Conservation (phyloP, 2,113 vertebrate species). For the Megaptera novaeangliae region DNA sequence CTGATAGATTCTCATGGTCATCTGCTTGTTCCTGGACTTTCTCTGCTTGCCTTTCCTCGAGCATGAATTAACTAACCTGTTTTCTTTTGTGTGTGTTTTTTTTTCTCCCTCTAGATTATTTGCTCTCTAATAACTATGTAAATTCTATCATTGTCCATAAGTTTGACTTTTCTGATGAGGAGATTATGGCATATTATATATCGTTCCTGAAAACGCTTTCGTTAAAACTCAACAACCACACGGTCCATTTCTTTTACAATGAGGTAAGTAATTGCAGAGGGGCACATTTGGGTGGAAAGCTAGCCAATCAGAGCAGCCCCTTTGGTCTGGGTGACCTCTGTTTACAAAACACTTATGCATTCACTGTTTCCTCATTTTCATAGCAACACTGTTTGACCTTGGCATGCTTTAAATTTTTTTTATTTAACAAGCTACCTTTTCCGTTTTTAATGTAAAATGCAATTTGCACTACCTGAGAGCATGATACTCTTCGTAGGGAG, state of each 20-base stretch:
- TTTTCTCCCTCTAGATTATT: conserved; percentile 86
- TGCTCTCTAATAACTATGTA: conserved; percentile 98
- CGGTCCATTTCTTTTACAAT: conserved; percentile 99
- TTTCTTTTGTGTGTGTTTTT: background rate
- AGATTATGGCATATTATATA: conserved; percentile 99
- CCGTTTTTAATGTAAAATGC: background rate
- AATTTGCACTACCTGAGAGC: background rate
- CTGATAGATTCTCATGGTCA: background rate
- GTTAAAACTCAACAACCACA: conserved; percentile 97
- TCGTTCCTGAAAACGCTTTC: conserved; percentile 99
- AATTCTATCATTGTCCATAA: conserved; percentile 99
- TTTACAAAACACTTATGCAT: background rate
- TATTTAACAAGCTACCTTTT: background rate
- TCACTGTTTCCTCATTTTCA: background rate
- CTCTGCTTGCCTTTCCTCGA: background rate
- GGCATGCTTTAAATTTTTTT: background rate
- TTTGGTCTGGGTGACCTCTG: background rate
- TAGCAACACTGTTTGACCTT: background rate
- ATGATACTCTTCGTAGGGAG: background rate
- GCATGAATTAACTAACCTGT: background rate
- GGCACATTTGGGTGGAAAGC: background rate
- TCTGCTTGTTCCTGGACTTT: background rate
- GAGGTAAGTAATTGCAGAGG: conserved; percentile 87
- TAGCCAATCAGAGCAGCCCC: fast-evolving
- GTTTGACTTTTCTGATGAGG: conserved; percentile 99